These are phyloP conservation scores for Columba livia DNA, from an alignment of 2,113 vertebrate species.

Conservation along the genomic window DNA sequence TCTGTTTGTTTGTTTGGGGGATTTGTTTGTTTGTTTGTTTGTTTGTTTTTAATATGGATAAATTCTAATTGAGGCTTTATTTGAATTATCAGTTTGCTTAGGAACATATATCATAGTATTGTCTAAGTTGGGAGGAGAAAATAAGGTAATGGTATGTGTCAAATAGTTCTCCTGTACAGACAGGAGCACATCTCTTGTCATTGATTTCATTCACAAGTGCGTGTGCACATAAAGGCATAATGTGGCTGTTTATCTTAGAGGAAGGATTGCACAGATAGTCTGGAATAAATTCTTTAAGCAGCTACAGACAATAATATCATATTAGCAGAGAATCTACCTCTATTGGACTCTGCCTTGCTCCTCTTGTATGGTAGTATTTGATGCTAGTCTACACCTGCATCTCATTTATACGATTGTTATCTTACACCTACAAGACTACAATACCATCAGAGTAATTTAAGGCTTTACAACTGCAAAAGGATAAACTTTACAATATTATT, in stretches of 20 bases:
- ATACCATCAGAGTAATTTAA: not conserved
- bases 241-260: not conserved
- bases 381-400: not conserved
- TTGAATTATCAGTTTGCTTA: not conserved
- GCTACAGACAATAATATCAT: not conserved
- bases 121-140: not conserved
- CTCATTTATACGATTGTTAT: not conserved
- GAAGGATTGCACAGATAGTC: not conserved
- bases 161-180: not conserved
- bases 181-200: not conserved
- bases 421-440: not conserved
- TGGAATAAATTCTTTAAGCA: not conserved
- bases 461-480: not conserved
- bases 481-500: not conserved
- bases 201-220: not conserved
- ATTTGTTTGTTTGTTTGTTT: not conserved
- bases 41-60: not conserved
- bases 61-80: not conserved
- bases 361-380: accelerated
- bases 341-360: not conserved
- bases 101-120: not conserved
- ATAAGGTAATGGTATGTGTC: not conserved
- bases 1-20: not conserved
- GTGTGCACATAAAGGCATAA: not conserved
- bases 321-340: not conserved